Base-by-base conservation (phyloP, 2,113 vertebrate species). In the Gila orcuttii region DNA sequence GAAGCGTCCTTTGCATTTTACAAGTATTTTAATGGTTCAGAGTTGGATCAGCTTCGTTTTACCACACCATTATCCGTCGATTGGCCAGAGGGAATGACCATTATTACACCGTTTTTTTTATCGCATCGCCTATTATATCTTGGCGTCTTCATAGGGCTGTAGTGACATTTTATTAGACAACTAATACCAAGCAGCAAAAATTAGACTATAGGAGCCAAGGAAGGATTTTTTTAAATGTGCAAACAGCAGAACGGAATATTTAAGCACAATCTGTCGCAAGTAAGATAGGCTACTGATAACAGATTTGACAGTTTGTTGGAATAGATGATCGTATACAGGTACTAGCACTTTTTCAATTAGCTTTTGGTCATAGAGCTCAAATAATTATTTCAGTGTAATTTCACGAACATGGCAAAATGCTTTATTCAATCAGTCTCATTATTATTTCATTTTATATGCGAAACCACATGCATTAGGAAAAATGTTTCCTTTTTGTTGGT, bases 1-100 rank as follows among this genome's bases (percentile, higher is more conserved):
- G 57, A 87, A 86, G 75, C 31, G 11, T 31, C 82, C 42, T 81
- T 81, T 86, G 79, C 47, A 73, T 84, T 77, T 80, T 47, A 79
- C 15, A 33, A 55, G 77, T 55, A 86, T 88, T 84, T 83, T 60
- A 82, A 64, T 25, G 71, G 75, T 74, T 81, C 57, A 85, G 45
- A 45, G 52, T 80, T 55, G n/a, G 78, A 79, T 76, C 47, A 42
- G 60, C 31, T 39, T 15, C 79, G 62, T 84, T 84, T 75, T 59
- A 36, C 42, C 66, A 31, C 66, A 64, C 23, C 73, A n/a, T 80
- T 62, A 79, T 79, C 57, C 36, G 36, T 45, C 11, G 33, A 31
- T 39, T 50, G 71, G 42, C 42, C 39, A 75, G 21, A 59, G 52
- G 2, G 33, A 62, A 64, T 62, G 15, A 64, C 59, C 59, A 64